These are phyloP conservation scores for Bagarius yarrelli DNA, from an alignment of 2,113 vertebrate genomes.

Conservation along the genomic window DNA sequence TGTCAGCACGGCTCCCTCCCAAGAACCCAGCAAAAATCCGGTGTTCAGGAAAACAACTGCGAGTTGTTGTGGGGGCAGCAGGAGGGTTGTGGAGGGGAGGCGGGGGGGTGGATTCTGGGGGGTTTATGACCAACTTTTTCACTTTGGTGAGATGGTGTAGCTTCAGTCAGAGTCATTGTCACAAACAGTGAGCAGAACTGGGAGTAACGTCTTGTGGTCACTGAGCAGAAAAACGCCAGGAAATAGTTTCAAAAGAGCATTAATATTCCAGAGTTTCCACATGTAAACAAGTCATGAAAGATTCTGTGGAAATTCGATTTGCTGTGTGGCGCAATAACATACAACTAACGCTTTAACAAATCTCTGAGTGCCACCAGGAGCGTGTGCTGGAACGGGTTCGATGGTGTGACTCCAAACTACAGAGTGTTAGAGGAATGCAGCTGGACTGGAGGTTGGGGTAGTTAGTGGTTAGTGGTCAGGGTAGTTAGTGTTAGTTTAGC, in stretches of 20 bases:
- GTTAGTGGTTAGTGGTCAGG: slow-evolving; percentile 15
- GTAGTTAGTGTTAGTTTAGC: slow-evolving; percentile 11
- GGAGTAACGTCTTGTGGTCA: slow-evolving; percentile 58
- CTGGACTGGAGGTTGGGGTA: slow-evolving; percentile 12
- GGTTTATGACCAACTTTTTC: slow-evolving; percentile 14
- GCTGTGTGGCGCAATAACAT: slow-evolving; percentile 54
- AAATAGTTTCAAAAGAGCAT: slow-evolving; percentile 69
- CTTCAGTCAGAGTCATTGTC: slow-evolving; percentile 24
- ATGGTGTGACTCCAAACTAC: not conserved
- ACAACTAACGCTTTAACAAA: slow-evolving; percentile 62
- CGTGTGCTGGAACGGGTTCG: slow-evolving; percentile 49
- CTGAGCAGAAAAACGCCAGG: slow-evolving; percentile 59
- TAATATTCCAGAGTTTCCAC: slow-evolving; percentile 73
- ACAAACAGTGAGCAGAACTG: slow-evolving; percentile 17
- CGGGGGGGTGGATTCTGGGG: slow-evolving; percentile 1
- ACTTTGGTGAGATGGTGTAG: not conserved
- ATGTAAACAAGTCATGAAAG: slow-evolving; percentile 65
- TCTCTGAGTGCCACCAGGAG: slow-evolving; percentile 57
- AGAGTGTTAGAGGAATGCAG: not conserved
- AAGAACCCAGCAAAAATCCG: slow-evolving; percentile 56
- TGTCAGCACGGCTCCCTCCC: slow-evolving; percentile 63
- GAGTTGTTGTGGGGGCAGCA: too few relatives aligned
- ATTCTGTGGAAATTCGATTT: slow-evolving; percentile 65
- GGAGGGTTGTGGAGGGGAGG: not conserved
- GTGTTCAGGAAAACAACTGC: slow-evolving; percentile 52